Conservation (phyloP, 2,888 invertebrate genomes). For the Drosophila helvetica region DNA sequence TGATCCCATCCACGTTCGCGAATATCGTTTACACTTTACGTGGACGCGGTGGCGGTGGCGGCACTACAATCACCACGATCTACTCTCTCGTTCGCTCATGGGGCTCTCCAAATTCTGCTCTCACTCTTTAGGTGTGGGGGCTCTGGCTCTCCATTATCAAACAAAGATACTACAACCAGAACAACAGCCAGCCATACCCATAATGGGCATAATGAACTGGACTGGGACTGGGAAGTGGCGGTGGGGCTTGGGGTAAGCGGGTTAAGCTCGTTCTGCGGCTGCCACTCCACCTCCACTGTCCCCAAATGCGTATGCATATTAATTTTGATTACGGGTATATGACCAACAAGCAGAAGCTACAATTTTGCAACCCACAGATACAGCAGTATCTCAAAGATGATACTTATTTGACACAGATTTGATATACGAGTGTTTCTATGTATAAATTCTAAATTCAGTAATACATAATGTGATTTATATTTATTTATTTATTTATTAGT, state of each 20-base stretch:
- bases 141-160: slow-evolving; percentile 36
- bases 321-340: slow-evolving; percentile 41
- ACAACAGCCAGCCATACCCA: slow-evolving; percentile 8
- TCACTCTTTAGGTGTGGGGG: slow-evolving; percentile 10
- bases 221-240: slow-evolving; percentile 1
- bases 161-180: slow-evolving; percentile 41
- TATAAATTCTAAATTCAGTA: not conserved
- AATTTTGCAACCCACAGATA: slow-evolving; percentile 32
- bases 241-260: slow-evolving; percentile 24
- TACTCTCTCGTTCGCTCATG: slow-evolving; percentile 18
- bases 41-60: slow-evolving; percentile 3
- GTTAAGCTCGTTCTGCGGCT: slow-evolving; percentile 38
- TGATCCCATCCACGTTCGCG: slow-evolving; percentile 79
- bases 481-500: slow-evolving; percentile 79
- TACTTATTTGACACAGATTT: not conserved
- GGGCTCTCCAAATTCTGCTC: slow-evolving; percentile 1
- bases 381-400: not conserved
- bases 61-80: slow-evolving; percentile 22
- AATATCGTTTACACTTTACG: slow-evolving; percentile 78
- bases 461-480: slow-evolving; percentile 63
- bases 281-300: slow-evolving; percentile 20
- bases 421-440: not conserved
- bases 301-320: slow-evolving; percentile 47
- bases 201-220: slow-evolving; percentile 39
- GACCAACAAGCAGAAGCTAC: slow-evolving; percentile 49